Percentiles rank a stretch among this genome's conserved stretches.
These are phyloP conservation scores for Sialia sialis DNA, from an alignment of 2,113 vertebrate species.

Conservation along the genomic window DNA sequence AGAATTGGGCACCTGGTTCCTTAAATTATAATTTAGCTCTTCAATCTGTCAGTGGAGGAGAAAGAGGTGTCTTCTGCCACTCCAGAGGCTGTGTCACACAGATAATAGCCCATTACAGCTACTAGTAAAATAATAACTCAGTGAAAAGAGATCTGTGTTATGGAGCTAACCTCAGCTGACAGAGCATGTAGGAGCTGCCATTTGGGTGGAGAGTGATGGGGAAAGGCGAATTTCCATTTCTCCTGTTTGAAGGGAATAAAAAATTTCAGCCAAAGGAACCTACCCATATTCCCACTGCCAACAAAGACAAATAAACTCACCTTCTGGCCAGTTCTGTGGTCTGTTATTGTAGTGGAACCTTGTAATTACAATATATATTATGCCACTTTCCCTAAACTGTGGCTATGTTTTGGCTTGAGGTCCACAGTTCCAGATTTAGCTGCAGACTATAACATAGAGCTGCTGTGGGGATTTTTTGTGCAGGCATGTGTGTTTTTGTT, in stretches of 20 bases:
- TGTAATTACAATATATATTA: not conserved
- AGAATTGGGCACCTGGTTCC: not conserved
- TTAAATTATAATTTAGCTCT: slow-evolving; percentile 17
- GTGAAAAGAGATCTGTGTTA: not conserved
- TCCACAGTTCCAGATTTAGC: not conserved
- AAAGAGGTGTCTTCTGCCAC: not conserved
- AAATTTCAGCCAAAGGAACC: not conserved
- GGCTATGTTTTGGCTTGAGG: not conserved
- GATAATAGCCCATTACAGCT: not conserved
- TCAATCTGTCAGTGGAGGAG: not conserved
- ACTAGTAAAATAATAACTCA: not conserved
- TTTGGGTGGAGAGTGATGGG: not conserved
- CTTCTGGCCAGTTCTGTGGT: not conserved
- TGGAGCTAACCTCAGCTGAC: not conserved
- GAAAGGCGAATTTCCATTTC: not conserved
- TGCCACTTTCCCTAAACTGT: not conserved
- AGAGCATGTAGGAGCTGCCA: not conserved
- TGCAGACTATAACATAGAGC: not conserved
- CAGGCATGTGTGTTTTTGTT: accelerated
- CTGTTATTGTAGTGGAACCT: not conserved
- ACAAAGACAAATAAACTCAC: not conserved
- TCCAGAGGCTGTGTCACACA: not conserved
- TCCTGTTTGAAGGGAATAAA: not conserved
- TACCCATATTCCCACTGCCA: not conserved
- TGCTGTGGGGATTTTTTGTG: not conserved